These are phyloP conservation scores for Nemoura dubitans DNA, from an alignment of 2,888 invertebrate species.

Conservation along the genomic window DNA sequence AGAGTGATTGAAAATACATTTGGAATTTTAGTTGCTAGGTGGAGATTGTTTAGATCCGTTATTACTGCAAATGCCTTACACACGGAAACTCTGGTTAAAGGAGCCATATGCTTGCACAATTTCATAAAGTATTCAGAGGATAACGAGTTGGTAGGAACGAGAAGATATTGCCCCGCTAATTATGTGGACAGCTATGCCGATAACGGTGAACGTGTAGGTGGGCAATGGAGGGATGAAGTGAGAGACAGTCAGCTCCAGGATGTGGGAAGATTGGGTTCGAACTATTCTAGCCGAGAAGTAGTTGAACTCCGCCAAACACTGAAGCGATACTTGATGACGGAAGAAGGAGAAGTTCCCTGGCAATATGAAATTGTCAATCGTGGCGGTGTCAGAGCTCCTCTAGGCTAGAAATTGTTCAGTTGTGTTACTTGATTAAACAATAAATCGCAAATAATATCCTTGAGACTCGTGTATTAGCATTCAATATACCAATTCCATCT, in stretches of 20 bases:
- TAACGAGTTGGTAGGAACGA: background rate
- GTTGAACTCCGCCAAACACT: constrained; percentile 26
- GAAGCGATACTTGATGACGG: constrained; percentile 35
- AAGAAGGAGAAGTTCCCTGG: too few species aligned
- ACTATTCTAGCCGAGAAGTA: constrained; percentile 13
- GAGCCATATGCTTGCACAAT: constrained; percentile 43
- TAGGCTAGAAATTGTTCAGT: too few species aligned
- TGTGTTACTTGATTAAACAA: too few species aligned
- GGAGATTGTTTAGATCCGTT: constrained; percentile 35
- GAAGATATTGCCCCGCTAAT: constrained; percentile 26
- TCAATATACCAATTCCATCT: too few species aligned
- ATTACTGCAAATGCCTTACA: constrained; percentile 34
- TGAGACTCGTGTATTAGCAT: too few species aligned
- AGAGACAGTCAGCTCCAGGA: background rate
- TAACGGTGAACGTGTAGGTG: constrained; percentile 33
- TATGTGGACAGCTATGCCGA: constrained; percentile 33
- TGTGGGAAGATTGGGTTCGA: constrained; percentile 36
- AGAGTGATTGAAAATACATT: constrained; percentile 46
- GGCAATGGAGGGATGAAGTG: constrained; percentile 40
- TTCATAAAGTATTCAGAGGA: constrained; percentile 40
- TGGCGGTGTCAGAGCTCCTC: background rate
- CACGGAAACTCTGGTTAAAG: constrained; percentile 33
- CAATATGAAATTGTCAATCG: constrained; percentile 43
- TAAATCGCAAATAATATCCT: too few species aligned
- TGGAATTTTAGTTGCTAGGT: constrained; percentile 42